Evolutionary conservation across 2,888 invertebrate species (phyloP), one percentile per base, ranked within the genome.

Genomic region (Axea sp.): DNA sequence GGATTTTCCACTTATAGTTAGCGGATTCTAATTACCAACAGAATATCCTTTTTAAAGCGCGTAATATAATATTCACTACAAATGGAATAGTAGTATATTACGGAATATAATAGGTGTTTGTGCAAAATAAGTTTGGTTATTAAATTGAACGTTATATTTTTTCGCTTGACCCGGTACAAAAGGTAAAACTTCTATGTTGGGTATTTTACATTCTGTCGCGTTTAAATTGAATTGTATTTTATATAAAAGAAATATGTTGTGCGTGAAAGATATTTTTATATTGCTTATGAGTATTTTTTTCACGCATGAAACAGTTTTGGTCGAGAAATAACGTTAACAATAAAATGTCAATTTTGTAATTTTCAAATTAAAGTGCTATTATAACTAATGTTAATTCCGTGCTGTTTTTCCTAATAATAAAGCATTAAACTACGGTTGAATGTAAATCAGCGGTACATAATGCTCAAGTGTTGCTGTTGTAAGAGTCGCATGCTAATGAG

Each of bases 61-160:
- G n/a, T n/a, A n/a, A n/a, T n/a, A n/a, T n/a, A n/a, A n/a, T n/a
- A n/a, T n/a, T n/a, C n/a, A n/a, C n/a, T n/a, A n/a, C n/a, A n/a
- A n/a, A n/a, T n/a, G n/a, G n/a, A n/a, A n/a, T n/a, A n/a, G n/a
- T n/a, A n/a, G n/a, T n/a, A n/a, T n/a, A n/a, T n/a, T n/a, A n/a
- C n/a, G n/a, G n/a, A n/a, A n/a, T 43, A 33, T 11, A 51, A 41
- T 24, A 30, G 12, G 31, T 22, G 33, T 33, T 67, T 47, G 19
- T n/a, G 22, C 30, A 30, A 22, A 47, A 57, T 26, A 47, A 26
- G 43, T 43, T 43, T 53, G 26, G 19, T 49, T 57, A 67, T 55
- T 43, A 55, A 55, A 65, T 65, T 55, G 37, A 65, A 45, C 24
- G 22, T 51, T 41, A 43, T 41, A 64, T 41, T 53, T 64, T 49